phyloP scores from a whole-genome alignment of 1,140 invertebrate species.

The Protaetia brevitarsis region DNA sequence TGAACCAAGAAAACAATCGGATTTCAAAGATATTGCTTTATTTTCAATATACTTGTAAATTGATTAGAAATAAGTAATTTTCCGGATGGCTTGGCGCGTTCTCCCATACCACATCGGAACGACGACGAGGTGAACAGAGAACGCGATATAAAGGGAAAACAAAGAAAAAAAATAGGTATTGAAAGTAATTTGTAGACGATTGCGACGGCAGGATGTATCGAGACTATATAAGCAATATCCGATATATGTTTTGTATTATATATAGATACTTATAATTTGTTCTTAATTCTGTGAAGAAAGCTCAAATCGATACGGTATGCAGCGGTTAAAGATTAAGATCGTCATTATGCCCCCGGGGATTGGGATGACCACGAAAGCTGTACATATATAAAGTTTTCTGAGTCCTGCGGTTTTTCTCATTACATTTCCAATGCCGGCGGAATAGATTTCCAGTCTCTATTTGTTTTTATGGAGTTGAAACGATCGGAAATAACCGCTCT shows the following conservation, averaged over 20 bases:
- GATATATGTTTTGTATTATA: slow-evolving; percentile 1
- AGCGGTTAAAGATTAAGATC: too few species aligned
- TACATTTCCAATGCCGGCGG: background rate
- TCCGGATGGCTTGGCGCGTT: slow-evolving; percentile 28
- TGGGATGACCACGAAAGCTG: background rate
- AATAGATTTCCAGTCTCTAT: background rate
- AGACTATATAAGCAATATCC: slow-evolving; percentile 5
- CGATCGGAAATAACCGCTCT: background rate
- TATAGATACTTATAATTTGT: background rate
- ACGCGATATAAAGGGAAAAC: background rate
- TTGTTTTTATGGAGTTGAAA: background rate
- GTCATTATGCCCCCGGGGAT: background rate
- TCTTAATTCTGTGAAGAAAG: too few species aligned
- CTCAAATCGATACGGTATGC: too few species aligned
- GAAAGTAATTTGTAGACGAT: slow-evolving; percentile 20
- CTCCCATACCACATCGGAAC: background rate
- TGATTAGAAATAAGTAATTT: slow-evolving; percentile 36
- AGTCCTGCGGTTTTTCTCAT: background rate
- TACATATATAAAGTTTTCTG: background rate
- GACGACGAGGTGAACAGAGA: background rate
- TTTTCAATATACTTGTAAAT: slow-evolving; percentile 26
- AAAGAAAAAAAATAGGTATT: background rate
- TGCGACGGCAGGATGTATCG: slow-evolving; percentile 11
- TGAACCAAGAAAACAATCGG: slow-evolving; percentile 19
- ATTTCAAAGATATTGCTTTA: slow-evolving; percentile 23